These are phyloP conservation scores for Hormaphis cornu DNA, from an alignment of 1,140 invertebrate species.

Conservation along the genomic window DNA sequence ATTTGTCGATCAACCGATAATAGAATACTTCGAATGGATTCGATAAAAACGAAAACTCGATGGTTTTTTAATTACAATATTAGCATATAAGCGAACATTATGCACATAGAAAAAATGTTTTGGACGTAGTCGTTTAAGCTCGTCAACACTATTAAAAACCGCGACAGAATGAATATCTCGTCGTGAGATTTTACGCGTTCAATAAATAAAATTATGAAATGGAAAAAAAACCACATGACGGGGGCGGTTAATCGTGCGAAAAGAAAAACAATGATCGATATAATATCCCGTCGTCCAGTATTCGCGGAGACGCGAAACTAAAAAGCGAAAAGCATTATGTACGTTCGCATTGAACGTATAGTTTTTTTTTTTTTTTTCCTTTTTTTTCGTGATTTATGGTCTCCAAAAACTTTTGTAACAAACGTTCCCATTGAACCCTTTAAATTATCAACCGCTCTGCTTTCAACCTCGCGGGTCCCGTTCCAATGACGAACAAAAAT, in stretches of 20 bases:
- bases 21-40: too few relatives aligned
- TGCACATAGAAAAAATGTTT: too few relatives aligned
- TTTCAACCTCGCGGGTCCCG: neutral
- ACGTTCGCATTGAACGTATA: slow-evolving; percentile 3
- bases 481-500: neutral
- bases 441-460: slow-evolving; percentile 11
- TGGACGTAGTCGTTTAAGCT: too few relatives aligned
- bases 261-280: slow-evolving; percentile 25
- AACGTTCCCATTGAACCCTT: neutral
- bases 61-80: too few relatives aligned
- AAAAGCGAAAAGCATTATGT: slow-evolving; percentile 7
- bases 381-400: slow-evolving; percentile 9
- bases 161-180: neutral
- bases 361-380: slow-evolving; percentile 28
- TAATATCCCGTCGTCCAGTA: neutral
- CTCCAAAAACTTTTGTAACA: slow-evolving; percentile 5
- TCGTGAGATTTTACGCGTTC: neutral
- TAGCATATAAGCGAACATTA: too few relatives aligned
- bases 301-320: slow-evolving; percentile 16
- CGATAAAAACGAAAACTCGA: too few relatives aligned
- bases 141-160: neutral
- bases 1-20: too few relatives aligned
- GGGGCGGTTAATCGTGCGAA: slow-evolving; percentile 4
- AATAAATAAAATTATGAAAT: slow-evolving; percentile 4
- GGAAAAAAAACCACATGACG: too few relatives aligned